These are phyloP conservation scores for Musca vetustissima DNA, from an alignment of 1,140 invertebrate genomes.

Conservation along the genomic window DNA sequence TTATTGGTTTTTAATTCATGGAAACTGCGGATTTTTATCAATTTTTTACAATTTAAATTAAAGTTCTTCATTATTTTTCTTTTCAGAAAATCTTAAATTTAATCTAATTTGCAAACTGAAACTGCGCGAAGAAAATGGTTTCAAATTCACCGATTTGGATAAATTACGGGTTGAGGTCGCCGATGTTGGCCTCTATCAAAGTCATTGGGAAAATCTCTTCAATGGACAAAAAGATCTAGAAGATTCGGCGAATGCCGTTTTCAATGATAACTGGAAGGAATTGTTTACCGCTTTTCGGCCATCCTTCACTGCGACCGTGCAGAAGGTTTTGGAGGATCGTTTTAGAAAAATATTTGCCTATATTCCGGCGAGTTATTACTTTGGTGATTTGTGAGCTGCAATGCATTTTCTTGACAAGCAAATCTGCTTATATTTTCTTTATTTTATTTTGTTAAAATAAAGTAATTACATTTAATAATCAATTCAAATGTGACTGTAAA, in stretches of 20 bases:
- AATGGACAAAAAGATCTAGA: conserved; percentile 48
- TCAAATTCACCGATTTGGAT: conserved; percentile 63
- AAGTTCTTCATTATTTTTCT: too few species aligned
- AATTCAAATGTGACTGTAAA: too few species aligned
- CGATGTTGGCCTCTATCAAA: conserved; percentile 40
- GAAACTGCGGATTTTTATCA: too few species aligned
- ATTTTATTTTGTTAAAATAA: too few species aligned
- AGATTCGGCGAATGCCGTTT: conserved; percentile 64
- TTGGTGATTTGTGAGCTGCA: conserved; percentile 26
- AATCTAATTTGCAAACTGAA: conserved; percentile 47
- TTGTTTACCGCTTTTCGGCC: conserved; percentile 63
- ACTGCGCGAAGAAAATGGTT: conserved; percentile 59
- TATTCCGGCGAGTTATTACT: conserved; percentile 58
- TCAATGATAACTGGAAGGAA: conserved; percentile 67
- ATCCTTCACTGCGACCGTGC: conserved; percentile 64
- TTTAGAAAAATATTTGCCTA: conserved; percentile 64
- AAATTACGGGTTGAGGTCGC: conserved; percentile 32
- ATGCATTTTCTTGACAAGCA: too few species aligned
- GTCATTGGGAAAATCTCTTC: conserved; percentile 39
- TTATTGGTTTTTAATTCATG: too few species aligned
- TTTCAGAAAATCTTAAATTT: too few species aligned
- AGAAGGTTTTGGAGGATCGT: conserved; percentile 64
- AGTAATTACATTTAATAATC: too few species aligned
- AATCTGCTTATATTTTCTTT: too few species aligned
- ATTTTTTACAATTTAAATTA: too few species aligned